Base-by-base conservation (phyloP, 1,140 invertebrate genomes). In the Gonatopus flavifemur region DNA sequence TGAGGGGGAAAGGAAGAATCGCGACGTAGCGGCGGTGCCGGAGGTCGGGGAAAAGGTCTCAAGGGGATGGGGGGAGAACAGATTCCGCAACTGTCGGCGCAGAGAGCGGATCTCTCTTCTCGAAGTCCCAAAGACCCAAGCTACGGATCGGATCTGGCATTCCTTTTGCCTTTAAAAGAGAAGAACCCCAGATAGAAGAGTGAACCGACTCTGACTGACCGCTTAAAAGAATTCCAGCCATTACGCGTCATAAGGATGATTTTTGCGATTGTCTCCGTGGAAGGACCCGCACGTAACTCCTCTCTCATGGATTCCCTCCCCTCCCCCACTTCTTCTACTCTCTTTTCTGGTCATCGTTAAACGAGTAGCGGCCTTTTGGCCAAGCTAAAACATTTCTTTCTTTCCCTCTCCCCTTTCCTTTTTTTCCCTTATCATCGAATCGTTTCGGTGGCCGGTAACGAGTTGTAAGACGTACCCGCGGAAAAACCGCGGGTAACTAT, bases 231-330 rank as follows among this genome's bases (percentile, higher is more conserved):
- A 76, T 76, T 71, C 65, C 65, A 59, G 52, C 67, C 70, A 71
- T 70, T 73, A 70, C 67, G 62, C 65, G 64, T 75, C 67, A 74
- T 74, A 72, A 74, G 67, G 66, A 69, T 59, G 64, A 75, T 69
- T 75, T 73, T 75, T 67, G 69, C 62, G 62, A 70, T 72, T 70
- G 66, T 70, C 62, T 50, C 62, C 62, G 52, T 58, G 52, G 62
- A 58, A 52, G 55, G 54, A 37, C 38, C 32, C 9, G 13, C 22
- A 31, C 31, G n/a, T 3, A 3, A 4, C n/a, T 21, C 19, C 15
- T 10, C 19, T 12, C 24, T 20, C 5, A 15, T 20, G 15, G n/a
- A 30, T 19, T 20, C 10, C 12, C 13, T 36, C 30, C 6, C 4
- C 0, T 21, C 21, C 13, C 12, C 8, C 10, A n/a, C n/a, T 32